Percentiles rank a stretch among this genome's conserved stretches.
phyloP scores from a whole-genome alignment of 2,888 invertebrate species.

The Scaptomyza reducta region DNA sequence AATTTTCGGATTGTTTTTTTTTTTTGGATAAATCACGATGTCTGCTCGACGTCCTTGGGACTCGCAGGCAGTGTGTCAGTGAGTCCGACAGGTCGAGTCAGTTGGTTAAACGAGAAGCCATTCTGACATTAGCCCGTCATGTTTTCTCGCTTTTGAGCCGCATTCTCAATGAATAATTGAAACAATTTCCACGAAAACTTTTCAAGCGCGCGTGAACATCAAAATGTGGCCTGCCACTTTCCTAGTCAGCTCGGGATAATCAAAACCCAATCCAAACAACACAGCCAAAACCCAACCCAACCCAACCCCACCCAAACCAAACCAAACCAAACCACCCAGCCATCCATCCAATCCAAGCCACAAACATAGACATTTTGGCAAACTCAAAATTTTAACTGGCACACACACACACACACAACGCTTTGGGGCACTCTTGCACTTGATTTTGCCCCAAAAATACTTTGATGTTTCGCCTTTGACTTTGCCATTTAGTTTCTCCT shows the following conservation, averaged over 20 bases:
- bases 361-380: slow-evolving; percentile 20
- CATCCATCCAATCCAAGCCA: neutral
- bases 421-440: slow-evolving; percentile 17
- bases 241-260: slow-evolving; percentile 8
- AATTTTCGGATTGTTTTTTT: neutral
- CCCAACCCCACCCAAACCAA: neutral
- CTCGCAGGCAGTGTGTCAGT: slow-evolving; percentile 1
- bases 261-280: neutral
- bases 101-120: slow-evolving; percentile 1
- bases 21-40: too few relatives aligned
- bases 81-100: neutral
- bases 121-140: slow-evolving; percentile 10
- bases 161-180: slow-evolving; percentile 61
- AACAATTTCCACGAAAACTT: slow-evolving; percentile 38
- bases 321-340: neutral
- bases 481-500: neutral
- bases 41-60: too few relatives aligned
- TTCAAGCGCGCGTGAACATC: slow-evolving; percentile 41
- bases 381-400: slow-evolving; percentile 15
- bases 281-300: neutral
- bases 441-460: slow-evolving; percentile 12
- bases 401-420: slow-evolving; percentile 8
- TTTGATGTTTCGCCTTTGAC: slow-evolving; percentile 2
- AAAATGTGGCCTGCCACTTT: slow-evolving; percentile 34
- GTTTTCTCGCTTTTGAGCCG: slow-evolving; percentile 21